A percentile compares a stretch with the other conserved stretches of the same genome.
These are phyloP conservation scores for Acanthoscelides obtectus DNA, from an alignment of 2,888 invertebrate species.

Conservation along the genomic window DNA sequence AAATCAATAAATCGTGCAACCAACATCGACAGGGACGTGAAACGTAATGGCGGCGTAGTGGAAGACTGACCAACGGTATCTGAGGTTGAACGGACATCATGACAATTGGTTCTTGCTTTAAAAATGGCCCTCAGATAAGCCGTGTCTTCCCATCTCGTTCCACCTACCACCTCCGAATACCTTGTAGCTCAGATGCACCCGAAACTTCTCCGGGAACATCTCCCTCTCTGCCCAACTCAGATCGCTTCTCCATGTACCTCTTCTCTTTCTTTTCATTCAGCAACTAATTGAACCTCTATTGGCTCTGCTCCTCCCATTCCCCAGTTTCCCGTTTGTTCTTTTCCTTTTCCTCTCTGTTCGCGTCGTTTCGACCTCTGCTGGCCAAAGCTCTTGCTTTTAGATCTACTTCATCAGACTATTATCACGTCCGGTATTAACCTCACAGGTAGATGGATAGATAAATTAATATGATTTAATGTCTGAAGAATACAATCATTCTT, in stretches of 20 bases:
- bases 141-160: too few species aligned
- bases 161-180: too few species aligned
- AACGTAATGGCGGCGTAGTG: too few species aligned
- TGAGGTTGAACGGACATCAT: too few species aligned
- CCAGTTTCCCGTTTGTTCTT: conserved; percentile 21
- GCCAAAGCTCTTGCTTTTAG: conserved; percentile 25
- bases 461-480: too few species aligned
- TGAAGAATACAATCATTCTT: too few species aligned
- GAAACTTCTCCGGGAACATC: background rate
- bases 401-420: conserved; percentile 29
- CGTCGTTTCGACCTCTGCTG: conserved; percentile 44
- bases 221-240: conserved; percentile 15
- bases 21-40: too few species aligned
- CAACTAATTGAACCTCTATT: conserved; percentile 31
- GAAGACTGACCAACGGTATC: too few species aligned
- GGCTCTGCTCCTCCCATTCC: conserved; percentile 34
- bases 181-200: background rate
- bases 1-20: too few species aligned
- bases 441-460: too few species aligned
- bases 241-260: conserved; percentile 31
- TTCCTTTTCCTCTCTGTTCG: conserved; percentile 22
- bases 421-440: conserved; percentile 52
- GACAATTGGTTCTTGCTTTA: too few species aligned
- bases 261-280: conserved; percentile 35
- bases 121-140: too few species aligned